phyloP scores from a whole-genome alignment of 2,797 vertebrate genomes.

The Esox lucius region DNA sequence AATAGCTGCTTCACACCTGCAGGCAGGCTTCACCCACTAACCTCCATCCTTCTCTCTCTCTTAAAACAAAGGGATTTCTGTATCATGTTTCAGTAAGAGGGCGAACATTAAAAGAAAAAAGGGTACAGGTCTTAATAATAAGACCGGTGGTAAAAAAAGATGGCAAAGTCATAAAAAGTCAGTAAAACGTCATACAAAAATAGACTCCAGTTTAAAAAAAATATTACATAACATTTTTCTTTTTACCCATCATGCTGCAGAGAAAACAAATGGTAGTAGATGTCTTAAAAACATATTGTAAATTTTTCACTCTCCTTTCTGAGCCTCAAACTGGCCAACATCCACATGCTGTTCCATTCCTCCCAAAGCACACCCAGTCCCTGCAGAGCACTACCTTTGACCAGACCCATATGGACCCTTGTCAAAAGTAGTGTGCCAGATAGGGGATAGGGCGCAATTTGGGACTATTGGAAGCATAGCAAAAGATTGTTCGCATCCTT shows the following conservation, averaged over 20 bases:
- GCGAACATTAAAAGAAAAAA: neutral
- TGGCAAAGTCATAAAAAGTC: neutral
- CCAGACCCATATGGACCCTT: too few species aligned
- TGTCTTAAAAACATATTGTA: neutral
- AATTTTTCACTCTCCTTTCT: neutral
- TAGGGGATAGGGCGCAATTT: too few species aligned
- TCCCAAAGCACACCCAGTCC: too few species aligned
- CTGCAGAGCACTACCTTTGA: too few species aligned
- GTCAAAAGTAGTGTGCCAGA: too few species aligned
- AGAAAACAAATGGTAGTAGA: too few species aligned
- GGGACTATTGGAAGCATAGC: too few species aligned
- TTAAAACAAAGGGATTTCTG: neutral
- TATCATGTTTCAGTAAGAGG: neutral
- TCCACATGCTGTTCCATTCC: neutral
- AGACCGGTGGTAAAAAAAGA: neutral
- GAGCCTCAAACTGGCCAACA: neutral
- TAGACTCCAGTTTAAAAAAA: neutral
- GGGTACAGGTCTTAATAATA: too few species aligned
- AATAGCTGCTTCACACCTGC: neutral
- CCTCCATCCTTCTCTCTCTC: too few species aligned
- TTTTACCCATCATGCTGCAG: neutral
- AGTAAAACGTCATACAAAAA: too few species aligned
- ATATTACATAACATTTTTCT: neutral
- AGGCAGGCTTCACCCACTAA: neutral
- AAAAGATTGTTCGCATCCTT: too few species aligned